Conservation (phyloP, 2,888 invertebrate species). For the Tetragonula carbonaria region DNA sequence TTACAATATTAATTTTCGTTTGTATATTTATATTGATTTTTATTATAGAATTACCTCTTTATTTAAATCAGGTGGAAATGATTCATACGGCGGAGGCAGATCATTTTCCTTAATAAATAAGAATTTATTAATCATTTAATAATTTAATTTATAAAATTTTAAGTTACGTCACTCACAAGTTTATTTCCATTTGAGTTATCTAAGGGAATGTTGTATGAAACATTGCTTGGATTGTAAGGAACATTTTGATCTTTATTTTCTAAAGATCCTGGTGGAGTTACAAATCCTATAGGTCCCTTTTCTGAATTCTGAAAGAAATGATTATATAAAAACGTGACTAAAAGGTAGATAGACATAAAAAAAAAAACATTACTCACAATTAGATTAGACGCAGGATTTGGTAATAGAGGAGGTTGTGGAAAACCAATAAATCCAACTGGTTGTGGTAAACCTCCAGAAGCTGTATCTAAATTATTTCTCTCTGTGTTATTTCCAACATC, state of each 20-base stretch:
- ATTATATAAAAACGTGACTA: background rate
- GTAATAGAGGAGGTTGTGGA: slow-evolving; percentile 89
- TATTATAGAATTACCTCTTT: slow-evolving; percentile 87
- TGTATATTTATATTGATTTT: background rate
- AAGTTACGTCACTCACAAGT: slow-evolving; percentile 65
- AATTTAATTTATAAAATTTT: background rate
- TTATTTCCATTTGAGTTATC: slow-evolving; percentile 81
- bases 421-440: slow-evolving; percentile 93
- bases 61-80: slow-evolving; percentile 90
- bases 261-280: slow-evolving; percentile 68
- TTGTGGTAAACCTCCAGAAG: slow-evolving; percentile 85
- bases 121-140: slow-evolving; percentile 30
- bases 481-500: slow-evolving; percentile 78
- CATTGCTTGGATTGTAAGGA: slow-evolving; percentile 81
- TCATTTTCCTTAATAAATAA: slow-evolving; percentile 87
- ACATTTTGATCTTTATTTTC: slow-evolving; percentile 77
- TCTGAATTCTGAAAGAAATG: slow-evolving; percentile 63
- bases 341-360: background rate
- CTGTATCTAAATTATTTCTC: slow-evolving; percentile 86
- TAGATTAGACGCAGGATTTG: slow-evolving; percentile 83
- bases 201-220: slow-evolving; percentile 90
- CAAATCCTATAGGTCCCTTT: slow-evolving; percentile 77
- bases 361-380: slow-evolving; percentile 63
- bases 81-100: slow-evolving; percentile 89
- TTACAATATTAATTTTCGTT: background rate